Percentiles rank a stretch among this genome's conserved stretches.
These are phyloP conservation scores for Smutsia gigantea DNA, from an alignment of 2,797 vertebrate genomes.

Conservation along the genomic window DNA sequence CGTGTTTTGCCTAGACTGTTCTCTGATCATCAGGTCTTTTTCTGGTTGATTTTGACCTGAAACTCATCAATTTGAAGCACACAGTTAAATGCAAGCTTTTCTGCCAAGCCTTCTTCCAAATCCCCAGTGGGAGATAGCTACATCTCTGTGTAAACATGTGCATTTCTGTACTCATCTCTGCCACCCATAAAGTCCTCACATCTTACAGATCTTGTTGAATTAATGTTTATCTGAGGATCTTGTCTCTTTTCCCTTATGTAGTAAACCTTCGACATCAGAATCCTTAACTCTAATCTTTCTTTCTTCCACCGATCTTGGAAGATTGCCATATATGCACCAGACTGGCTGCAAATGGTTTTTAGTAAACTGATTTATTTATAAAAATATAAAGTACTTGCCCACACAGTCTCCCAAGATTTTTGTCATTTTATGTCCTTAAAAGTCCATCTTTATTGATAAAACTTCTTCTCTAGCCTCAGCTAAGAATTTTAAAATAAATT, in stretches of 20 bases:
- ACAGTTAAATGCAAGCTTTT: neutral
- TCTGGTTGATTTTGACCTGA: neutral
- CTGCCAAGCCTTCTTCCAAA: no score
- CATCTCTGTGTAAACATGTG: rapidly evolving
- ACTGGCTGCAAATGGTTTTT: neutral
- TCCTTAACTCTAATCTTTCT: neutral
- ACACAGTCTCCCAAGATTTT: neutral
- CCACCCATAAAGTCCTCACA: neutral
- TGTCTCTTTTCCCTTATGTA: neutral
- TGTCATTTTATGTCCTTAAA: neutral
- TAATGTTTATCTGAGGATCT: neutral
- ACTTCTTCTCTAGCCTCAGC: neutral
- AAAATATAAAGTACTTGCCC: neutral
- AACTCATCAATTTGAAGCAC: neutral
- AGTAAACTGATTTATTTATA: slow-evolving; percentile 28
- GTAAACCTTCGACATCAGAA: neutral
- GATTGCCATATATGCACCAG: neutral
- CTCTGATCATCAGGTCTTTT: neutral
- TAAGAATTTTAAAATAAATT: neutral
- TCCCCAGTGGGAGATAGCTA: neutral
- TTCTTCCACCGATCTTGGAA: neutral
- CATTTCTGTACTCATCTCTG: rapidly evolving
- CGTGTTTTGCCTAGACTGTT: rapidly evolving
- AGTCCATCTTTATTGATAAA: slow-evolving; percentile 24
- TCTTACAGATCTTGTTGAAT: neutral